These are phyloP conservation scores for Stomatorhinus walkeri DNA, from an alignment of 2,797 vertebrate genomes.

Conservation along the genomic window DNA sequence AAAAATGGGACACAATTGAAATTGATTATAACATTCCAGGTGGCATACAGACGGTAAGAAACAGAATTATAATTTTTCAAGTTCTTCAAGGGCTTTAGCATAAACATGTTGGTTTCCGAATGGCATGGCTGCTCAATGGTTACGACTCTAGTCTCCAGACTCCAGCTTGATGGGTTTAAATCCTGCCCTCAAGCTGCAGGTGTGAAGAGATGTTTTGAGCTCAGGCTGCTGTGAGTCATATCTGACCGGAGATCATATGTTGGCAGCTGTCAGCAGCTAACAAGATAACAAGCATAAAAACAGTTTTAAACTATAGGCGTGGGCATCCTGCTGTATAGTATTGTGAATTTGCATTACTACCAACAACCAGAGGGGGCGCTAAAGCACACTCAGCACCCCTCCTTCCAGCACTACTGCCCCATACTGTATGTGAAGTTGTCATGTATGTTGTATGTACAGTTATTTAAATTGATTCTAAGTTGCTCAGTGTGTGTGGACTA, in stretches of 20 bases:
- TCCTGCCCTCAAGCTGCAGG: neutral
- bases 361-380: neutral
- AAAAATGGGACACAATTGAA: neutral
- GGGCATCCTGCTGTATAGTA: neutral
- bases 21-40: conserved; percentile 34
- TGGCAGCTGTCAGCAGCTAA: neutral
- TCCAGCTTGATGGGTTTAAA: neutral
- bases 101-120: neutral
- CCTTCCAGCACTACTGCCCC: neutral
- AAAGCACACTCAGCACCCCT: neutral
- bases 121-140: neutral
- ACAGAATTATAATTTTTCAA: neutral
- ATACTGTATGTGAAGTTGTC: neutral
- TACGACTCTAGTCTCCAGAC: neutral
- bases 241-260: neutral
- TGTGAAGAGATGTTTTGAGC: neutral
- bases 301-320: neutral
- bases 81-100: neutral
- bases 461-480: neutral
- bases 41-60: conserved; percentile 54
- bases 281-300: neutral
- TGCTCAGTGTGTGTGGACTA: neutral
- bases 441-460: neutral
- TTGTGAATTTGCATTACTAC: neutral
- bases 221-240: neutral